phyloP scores from a whole-genome alignment of 2,113 vertebrate species.

The Ahaetulla prasina region DNA sequence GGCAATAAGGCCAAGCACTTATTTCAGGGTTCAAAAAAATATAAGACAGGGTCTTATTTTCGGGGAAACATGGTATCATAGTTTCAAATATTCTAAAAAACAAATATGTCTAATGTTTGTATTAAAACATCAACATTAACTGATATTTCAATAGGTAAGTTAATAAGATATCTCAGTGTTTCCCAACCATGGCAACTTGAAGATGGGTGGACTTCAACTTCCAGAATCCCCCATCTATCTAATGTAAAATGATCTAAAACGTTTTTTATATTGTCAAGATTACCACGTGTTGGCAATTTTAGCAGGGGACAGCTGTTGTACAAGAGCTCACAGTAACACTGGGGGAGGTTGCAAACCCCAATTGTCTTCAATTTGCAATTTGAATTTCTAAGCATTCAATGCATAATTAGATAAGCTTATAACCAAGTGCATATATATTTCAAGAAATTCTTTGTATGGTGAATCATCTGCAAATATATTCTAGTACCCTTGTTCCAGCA shows the following conservation, averaged over 20 bases:
- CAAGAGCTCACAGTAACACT: background rate
- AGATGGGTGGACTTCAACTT: background rate
- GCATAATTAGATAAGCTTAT: background rate
- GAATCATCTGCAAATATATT: background rate
- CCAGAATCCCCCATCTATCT: background rate
- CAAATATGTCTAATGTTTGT: background rate
- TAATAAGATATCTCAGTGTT: background rate
- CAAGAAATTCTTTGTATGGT: background rate
- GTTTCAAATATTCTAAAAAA: background rate
- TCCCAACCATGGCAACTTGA: background rate
- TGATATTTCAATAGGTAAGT: background rate
- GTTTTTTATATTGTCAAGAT: background rate
- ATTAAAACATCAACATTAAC: conserved; percentile 4
- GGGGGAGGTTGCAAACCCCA: background rate
- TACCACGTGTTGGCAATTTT: background rate
- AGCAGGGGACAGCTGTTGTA: background rate
- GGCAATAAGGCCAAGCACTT: no score
- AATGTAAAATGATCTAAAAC: background rate
- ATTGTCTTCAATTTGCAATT: background rate
- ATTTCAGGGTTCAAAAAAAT: no score
- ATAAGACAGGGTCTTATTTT: no score
- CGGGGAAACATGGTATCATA: no score
- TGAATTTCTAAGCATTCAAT: background rate
- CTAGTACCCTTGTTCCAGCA: background rate
- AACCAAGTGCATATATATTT: background rate